Conservation (phyloP, 2,113 vertebrate species). For the Thermophis baileyi region DNA sequence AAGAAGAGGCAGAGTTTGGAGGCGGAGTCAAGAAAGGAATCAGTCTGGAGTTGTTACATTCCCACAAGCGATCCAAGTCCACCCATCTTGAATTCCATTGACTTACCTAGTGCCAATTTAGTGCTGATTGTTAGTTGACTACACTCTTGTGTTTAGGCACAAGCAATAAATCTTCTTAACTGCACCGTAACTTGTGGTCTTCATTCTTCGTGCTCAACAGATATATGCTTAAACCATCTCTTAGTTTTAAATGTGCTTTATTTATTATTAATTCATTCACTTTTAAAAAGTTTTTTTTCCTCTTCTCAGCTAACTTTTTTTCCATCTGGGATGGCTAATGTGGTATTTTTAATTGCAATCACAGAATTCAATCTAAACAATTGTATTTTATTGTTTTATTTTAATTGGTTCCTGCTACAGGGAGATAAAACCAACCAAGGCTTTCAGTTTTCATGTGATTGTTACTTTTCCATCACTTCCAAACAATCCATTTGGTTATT, state of each 20-base stretch:
- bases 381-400: constrained; percentile 39
- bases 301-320: neutral
- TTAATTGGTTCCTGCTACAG: constrained; percentile 27
- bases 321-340: constrained; percentile 15
- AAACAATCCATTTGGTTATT: constrained; percentile 41
- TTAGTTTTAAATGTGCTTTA: neutral
- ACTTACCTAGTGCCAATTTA: neutral
- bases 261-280: neutral
- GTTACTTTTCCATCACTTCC: constrained; percentile 48
- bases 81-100: neutral
- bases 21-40: too few species aligned
- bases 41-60: too few species aligned
- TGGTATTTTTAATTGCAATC: constrained; percentile 36
- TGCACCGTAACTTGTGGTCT: neutral
- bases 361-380: constrained; percentile 30
- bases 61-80: neutral
- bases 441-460: constrained; percentile 28
- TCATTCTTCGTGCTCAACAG: neutral
- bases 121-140: neutral
- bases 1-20: too few species aligned
- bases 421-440: constrained; percentile 12
- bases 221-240: neutral
- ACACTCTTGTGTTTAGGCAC: neutral
- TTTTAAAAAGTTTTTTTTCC: neutral
- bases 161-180: neutral